Evolutionary conservation across 2,797 vertebrate genomes (phyloP), one percentile per base, ranked within the genome.

Genomic region (Artibeus lituratus): DNA sequence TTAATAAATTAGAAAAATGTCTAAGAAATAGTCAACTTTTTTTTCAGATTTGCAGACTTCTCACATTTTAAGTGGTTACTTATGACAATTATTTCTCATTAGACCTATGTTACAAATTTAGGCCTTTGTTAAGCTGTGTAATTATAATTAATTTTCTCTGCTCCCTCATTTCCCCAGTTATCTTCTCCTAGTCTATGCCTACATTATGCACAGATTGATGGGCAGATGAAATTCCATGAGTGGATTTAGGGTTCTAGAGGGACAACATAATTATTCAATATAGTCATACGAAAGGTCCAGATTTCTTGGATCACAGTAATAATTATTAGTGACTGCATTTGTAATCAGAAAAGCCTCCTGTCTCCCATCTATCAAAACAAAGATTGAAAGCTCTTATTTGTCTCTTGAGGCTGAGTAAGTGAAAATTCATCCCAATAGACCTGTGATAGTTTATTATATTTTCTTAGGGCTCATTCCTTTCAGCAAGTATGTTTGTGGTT

Each of bases 141-240:
- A 96, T 87, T 96, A 59, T 51, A 96, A 95, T 98, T 94, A 96
- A 97, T 92, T 97, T 69, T 95, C 18, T 90, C 51, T 93, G 88
- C 37, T 32, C 39, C 94, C 87, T 93, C 94, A 67, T 96, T 90
- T 92, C 83, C 94, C 84, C 39, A 35, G 73, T 91, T 94, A 83
- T 88, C 84, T 70, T 94, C 42, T 94, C 21, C 51, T 7, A 47
- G 67, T 91, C 69, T 94, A 42, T 77, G 51, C 81, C 85, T 94
- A 74, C 81, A 35, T 6, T 91, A 44, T 91, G 96, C 74, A 2
- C 1, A 57, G 91, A 87, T 39, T 77, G 15, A 59, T 62, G 78
- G 59, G 67, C 82, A 53, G 62, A 59, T 47, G 39, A 91, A 77
- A 35, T 70, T 95, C 51, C 57, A 35, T 12, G 10, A 92, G 74